Base-by-base conservation (phyloP, 2,888 invertebrate species). In the Macrophya alboannulata region DNA sequence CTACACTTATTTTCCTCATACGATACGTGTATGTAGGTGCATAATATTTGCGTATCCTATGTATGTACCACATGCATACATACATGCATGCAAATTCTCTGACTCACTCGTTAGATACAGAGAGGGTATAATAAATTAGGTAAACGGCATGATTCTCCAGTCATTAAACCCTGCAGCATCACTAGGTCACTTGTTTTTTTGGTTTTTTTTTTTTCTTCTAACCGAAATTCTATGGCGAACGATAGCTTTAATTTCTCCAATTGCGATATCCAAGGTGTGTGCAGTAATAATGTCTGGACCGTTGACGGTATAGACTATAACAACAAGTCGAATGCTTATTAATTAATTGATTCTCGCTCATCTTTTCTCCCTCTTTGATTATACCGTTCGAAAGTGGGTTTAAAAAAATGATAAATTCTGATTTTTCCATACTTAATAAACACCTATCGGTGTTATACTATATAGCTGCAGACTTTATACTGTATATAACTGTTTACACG, bases 31-130 rank as follows among this genome's bases (percentile, higher is more conserved):
- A 1, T 9, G 45, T 12, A 10, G 9, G 43, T 43, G 43, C 4
- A 9, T 12, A 12, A 3, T 10, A 0, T 3, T 12, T 48, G 45
- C 12, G 3, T 48, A n/a, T 17, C n/a, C n/a, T n/a, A n/a, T n/a
- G n/a, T n/a, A n/a, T n/a, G n/a, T n/a, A n/a, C n/a, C n/a, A n/a
- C n/a, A n/a, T n/a, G n/a, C n/a, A 8, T 51, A 6, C 17, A 51
- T n/a, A n/a, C 17, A n/a, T 51, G 51, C 17, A n/a, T n/a, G 51
- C 51, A n/a, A 51, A 55, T n/a, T 10, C 17, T 55, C 55, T n/a
- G 55, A 55, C 55, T 55, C 55, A 55, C n/a, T 55, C 55, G 55
- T 55, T n/a, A n/a, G 55, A n/a, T n/a, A n/a, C 55, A 55, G n/a
- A 43, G 43, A 55, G n/a, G 55, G 55, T 55, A 55, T 55, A 55